Conservation (phyloP, 2,113 vertebrate genomes). For the Apus apus region DNA sequence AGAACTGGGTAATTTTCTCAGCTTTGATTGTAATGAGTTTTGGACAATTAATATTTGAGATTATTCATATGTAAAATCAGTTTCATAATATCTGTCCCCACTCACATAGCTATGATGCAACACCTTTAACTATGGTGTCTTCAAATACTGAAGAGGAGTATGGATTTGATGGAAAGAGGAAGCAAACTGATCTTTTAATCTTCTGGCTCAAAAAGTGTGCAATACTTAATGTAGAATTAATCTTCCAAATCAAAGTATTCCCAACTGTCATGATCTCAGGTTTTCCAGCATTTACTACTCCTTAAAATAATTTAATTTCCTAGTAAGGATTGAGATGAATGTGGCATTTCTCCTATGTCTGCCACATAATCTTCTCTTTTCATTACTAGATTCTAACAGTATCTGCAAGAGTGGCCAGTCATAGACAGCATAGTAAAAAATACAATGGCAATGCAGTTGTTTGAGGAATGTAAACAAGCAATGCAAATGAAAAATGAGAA, state of each 20-base stretch:
- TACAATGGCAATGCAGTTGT: background rate
- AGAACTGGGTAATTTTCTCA: conserved; percentile 22
- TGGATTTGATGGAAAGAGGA: background rate
- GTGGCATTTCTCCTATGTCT: background rate
- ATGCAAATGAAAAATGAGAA: background rate
- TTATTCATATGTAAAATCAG: background rate
- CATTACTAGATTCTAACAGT: background rate
- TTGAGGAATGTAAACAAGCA: background rate
- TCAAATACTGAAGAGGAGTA: background rate
- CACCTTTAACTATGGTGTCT: background rate
- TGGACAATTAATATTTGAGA: background rate
- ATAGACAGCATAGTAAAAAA: background rate
- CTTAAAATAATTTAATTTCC: background rate
- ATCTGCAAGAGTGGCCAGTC: background rate
- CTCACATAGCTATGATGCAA: background rate
- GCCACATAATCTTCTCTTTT: background rate
- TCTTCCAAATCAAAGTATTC: background rate
- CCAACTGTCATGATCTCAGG: background rate
- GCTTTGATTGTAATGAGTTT: conserved; percentile 3
- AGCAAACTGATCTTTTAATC: background rate
- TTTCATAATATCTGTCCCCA: background rate
- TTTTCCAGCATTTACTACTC: background rate
- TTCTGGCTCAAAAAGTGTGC: background rate
- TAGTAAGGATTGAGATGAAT: background rate
- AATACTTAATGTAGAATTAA: background rate